These are phyloP conservation scores for Stenurella melanura DNA, from an alignment of 2,888 invertebrate genomes.

Conservation along the genomic window DNA sequence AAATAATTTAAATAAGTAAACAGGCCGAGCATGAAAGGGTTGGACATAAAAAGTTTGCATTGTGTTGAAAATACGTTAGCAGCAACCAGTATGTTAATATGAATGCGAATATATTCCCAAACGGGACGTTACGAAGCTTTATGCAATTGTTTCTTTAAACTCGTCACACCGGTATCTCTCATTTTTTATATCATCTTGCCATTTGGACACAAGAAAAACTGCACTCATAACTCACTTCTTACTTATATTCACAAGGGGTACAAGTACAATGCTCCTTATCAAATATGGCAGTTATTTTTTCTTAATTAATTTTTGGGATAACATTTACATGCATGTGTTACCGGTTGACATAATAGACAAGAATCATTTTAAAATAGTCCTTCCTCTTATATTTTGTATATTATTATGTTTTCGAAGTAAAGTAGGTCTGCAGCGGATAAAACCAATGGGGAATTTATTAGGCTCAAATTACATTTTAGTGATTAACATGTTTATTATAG, in stretches of 20 bases:
- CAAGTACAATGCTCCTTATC: conserved; percentile 38
- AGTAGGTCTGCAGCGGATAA: no score
- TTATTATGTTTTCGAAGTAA: no score
- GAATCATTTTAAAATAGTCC: not conserved
- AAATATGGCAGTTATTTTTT: conserved; percentile 51
- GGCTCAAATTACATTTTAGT: no score
- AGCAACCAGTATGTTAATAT: conserved; percentile 54
- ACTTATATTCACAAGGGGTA: conserved; percentile 42
- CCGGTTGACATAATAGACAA: conserved; percentile 3
- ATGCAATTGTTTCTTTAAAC: conserved; percentile 57
- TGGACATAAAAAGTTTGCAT: conserved; percentile 55
- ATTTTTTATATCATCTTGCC: conserved; percentile 58
- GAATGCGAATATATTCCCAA: conserved; percentile 58
- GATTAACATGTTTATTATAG: no score
- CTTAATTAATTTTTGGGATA: conserved; percentile 42
- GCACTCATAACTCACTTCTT: conserved; percentile 50
- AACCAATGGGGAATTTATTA: no score
- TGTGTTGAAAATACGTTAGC: conserved; percentile 55
- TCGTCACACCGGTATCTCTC: conserved; percentile 60
- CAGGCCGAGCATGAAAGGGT: conserved; percentile 20
- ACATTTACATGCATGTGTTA: conserved; percentile 9
- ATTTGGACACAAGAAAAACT: conserved; percentile 60
- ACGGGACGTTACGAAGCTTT: conserved; percentile 55
- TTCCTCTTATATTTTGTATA: not conserved
- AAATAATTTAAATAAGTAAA: conserved; percentile 3